Conservation (phyloP, 2,113 vertebrate genomes). For the Limanda limanda region DNA sequence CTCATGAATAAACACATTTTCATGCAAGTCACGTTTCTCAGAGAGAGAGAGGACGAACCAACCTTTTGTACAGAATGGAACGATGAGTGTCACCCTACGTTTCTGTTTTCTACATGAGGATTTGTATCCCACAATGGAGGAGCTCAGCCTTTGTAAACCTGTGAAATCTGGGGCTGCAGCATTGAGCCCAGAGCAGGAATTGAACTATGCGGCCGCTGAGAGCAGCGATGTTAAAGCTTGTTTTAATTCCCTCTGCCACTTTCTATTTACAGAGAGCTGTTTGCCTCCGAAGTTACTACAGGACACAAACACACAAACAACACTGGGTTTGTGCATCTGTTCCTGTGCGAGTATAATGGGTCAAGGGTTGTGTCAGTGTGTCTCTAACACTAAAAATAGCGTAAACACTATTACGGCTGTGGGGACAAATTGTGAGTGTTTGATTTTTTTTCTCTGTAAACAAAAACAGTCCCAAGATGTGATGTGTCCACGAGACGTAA, state of each 20-base stretch:
- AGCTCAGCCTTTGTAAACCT: conserved; percentile 8
- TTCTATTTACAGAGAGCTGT: conserved; percentile 50
- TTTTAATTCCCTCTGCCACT: conserved; percentile 15
- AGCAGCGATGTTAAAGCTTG: background rate
- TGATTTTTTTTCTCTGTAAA: conserved; percentile 2
- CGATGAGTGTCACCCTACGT: no score
- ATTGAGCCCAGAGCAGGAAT: background rate
- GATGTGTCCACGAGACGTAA: background rate
- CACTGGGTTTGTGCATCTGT: conserved; percentile 44
- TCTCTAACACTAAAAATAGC: conserved; percentile 31
- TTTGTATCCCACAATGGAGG: conserved; percentile 8
- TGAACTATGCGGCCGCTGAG: background rate
- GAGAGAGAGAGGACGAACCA: no score
- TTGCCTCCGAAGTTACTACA: conserved; percentile 18
- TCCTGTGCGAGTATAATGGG: conserved; percentile 18
- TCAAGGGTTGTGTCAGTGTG: conserved; percentile 39
- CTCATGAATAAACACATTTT: background rate
- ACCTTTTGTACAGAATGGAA: no score
- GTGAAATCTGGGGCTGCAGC: conserved; percentile 7
- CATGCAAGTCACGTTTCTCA: no score
- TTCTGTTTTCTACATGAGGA: conserved; percentile 2
- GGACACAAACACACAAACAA: conserved; percentile 36
- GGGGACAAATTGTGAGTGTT: conserved; percentile 10
- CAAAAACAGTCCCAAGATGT: background rate
- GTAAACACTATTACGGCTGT: background rate